Percentiles rank a stretch among this genome's conserved stretches.
Evolutionary conservation across 2,113 vertebrate species (phyloP).

Genomic region (Phasianus colchicus): DNA sequence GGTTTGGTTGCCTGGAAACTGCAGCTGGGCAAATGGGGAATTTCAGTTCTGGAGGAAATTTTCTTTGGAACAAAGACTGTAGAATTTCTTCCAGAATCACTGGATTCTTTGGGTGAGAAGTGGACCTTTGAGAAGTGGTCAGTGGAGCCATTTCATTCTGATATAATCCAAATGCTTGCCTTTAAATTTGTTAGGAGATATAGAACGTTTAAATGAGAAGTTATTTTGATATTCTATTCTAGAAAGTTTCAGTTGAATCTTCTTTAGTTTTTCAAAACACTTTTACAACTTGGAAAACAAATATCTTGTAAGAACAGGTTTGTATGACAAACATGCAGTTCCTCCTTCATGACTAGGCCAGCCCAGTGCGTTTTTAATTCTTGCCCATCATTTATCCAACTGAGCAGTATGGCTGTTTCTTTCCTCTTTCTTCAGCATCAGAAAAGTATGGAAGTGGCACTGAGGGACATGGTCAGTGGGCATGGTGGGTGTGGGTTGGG

Average conservation of each 20-base stretch:
- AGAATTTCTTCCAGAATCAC: not conserved
- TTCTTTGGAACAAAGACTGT: not conserved
- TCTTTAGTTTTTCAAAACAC: not conserved
- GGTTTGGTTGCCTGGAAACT: constrained; percentile 32
- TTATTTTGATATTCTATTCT: not conserved
- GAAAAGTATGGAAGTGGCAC: not conserved
- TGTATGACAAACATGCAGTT: not conserved
- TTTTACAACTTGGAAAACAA: not conserved
- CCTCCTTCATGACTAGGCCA: not conserved
- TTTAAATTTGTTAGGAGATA: not conserved
- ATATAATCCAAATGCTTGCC: not conserved
- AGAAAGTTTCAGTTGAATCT: not conserved
- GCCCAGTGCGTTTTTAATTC: not conserved
- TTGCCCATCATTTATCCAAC: not conserved
- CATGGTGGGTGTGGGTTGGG: not conserved
- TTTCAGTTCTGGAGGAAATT: not conserved
- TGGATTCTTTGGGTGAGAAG: too few relatives aligned
- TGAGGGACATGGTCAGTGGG: not conserved
- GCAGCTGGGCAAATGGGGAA: not conserved
- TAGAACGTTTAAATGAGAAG: not conserved
- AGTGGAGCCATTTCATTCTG: rapidly evolving
- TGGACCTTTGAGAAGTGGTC: not conserved
- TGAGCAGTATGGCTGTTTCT: not conserved
- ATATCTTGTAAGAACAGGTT: not conserved
- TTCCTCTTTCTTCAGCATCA: not conserved